Evolutionary conservation across 1,140 invertebrate species (phyloP), one percentile per base, ranked within the genome.

Genomic region (Achroia grisella): DNA sequence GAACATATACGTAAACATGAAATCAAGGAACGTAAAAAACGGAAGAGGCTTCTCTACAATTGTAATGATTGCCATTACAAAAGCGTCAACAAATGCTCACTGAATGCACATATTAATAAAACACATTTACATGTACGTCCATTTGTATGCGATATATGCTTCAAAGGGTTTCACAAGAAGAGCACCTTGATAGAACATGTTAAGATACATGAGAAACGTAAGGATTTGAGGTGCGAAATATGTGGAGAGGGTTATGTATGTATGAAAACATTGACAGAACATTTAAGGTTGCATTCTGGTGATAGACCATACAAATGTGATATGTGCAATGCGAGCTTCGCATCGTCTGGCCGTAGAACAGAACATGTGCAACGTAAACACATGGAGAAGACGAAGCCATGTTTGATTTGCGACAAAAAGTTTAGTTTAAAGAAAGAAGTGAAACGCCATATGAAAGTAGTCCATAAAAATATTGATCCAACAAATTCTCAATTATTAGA

Each of bases 291-390:
- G 8, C 76, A 80, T 51, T 40, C 52, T 4, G 56, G 65, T 23
- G 52, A 50, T 5, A 71, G 58, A 52, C 62, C 62, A n/a, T 80
- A 62, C 47, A 45, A 68, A 37, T 80, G 76, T 62, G 27, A 65
- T 10, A 48, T 67, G 13, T 80, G 76, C 49, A 50, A 48, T 5
- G 63, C 63, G 15, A 62, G 37, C 6, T 80, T 72, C 46, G 53
- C 74, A 0, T 76, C 68, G 8, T 69, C 70, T 11, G 63, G 74
- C 0, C 59, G 76, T 29, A 60, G 70, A 52, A 56, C 54, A 11
- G 71, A 76, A 9, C 76, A 80, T 53, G 59, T 76, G 12, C 76
- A 71, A 50, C 44, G 71, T 29, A 67, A 46, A 32, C 76, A 80
- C 39, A 56, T 53, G 39, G 62, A 65, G 15, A 71, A 68, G 39